Base-by-base conservation (phyloP, 2,797 vertebrate species). In the Sebastes steindachneri region DNA sequence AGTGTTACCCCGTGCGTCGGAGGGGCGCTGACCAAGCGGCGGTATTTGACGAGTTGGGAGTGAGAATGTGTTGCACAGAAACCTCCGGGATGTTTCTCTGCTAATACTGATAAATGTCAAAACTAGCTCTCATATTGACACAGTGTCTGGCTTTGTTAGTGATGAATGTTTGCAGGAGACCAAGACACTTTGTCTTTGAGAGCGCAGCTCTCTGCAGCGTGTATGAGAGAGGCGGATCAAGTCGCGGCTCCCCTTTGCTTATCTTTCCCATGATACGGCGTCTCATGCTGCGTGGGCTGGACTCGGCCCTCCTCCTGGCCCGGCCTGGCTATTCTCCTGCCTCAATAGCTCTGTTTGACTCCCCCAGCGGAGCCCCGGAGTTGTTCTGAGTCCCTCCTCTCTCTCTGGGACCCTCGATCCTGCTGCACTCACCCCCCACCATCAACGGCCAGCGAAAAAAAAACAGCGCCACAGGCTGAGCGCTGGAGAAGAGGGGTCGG, bases 231-330 rank as follows among this genome's bases (percentile, higher is more conserved):
- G 85, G 79, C 48, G 77, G 77, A 33, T 67, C 79, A 23, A 69
- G 66, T 75, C 87, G 4, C 3, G 53, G 66, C 87, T 95, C 95
- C 95, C 84, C 91, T 91, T 87, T 90, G 94, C 96, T 97, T 96
- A 95, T 96, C 96, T 97, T 97, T 97, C 96, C 96, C 96, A 97
- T 96, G 96, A 96, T 96, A 96, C 90, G 67, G 80, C 6, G 84
- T 84, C 90, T 90, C 92, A 87, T 54, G 85, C 94, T 93, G 93
- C 70, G 89, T 89, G 93, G 91, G 93, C 86, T 84, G 93, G 83
- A 73, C 93, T 82, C 78, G 51, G 63, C 84, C 90, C 92, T 92
- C 95, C 94, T 94, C 93, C 92, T 75, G 89, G 21, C 92, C 87
- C 89, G 72, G 83, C 7, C 86, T 53, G 90, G 93, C 95, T 89